Percentiles rank a stretch among this genome's conserved stretches.
Conservation (phyloP, 2,797 vertebrate species). For the Peromyscus attwateri region DNA sequence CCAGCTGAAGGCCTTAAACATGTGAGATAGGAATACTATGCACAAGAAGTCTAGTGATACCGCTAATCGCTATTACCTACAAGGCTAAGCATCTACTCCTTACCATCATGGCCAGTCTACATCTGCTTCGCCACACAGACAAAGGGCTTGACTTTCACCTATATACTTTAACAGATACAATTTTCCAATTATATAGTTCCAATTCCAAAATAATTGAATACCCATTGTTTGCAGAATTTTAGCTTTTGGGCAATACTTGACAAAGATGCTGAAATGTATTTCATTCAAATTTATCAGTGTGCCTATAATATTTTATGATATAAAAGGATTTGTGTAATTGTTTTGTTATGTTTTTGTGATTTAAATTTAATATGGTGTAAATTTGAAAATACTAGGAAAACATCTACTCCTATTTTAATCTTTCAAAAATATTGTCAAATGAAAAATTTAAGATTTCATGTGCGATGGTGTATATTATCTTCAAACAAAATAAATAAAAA, state of each 20-base stretch:
- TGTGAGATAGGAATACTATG: not conserved
- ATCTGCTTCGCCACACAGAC: not conserved
- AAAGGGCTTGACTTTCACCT: not conserved
- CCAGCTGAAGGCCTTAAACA: not conserved
- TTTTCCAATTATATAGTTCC: not conserved
- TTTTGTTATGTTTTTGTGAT: not conserved
- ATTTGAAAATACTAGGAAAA: not conserved
- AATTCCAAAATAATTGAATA: not conserved
- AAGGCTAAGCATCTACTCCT: not conserved
- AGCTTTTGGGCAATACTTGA: not conserved
- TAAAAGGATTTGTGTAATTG: not conserved
- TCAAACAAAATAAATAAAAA: not conserved
- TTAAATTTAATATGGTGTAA: not conserved
- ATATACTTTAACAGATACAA: not conserved
- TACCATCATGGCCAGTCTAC: not conserved
- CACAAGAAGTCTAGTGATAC: not conserved
- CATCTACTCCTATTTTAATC: not conserved
- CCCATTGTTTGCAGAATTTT: not conserved
- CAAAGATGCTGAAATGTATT: not conserved
- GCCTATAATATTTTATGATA: not conserved
- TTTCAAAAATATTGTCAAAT: not conserved
- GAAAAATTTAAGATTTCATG: not conserved
- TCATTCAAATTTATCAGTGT: not conserved
- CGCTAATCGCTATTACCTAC: not conserved
- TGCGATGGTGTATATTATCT: not conserved